Evolutionary conservation across 2,888 invertebrate species (phyloP).

Genomic region (Calephelis perditalis): DNA sequence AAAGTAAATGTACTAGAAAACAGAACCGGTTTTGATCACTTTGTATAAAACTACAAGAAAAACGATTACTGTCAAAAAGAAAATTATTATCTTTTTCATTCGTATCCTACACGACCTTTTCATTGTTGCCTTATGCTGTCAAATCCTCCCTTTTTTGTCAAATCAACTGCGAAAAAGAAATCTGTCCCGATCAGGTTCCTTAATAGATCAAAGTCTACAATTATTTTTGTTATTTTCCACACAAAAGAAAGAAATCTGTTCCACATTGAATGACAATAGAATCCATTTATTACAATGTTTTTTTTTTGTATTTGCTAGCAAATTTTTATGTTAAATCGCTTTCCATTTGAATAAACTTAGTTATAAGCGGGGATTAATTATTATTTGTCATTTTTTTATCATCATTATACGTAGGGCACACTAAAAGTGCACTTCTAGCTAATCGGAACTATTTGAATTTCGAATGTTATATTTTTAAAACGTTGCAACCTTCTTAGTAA

Average conservation of each 20-base stretch:
- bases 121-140: conserved; percentile 4
- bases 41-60: background rate
- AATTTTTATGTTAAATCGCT: background rate
- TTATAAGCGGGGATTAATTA: no score
- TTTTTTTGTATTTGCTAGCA: background rate
- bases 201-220: conserved; percentile 11
- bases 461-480: no score
- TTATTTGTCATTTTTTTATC: no score
- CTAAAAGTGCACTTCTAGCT: no score
- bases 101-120: conserved; percentile 3
- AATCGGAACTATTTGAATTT: no score
- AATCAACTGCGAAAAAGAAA: conserved; percentile 8
- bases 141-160: conserved; percentile 12
- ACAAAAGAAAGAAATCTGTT: conserved; percentile 3
- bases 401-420: no score
- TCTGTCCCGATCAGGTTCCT: conserved; percentile 9
- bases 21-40: no score
- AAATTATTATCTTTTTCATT: conserved; percentile 7
- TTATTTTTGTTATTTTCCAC: conserved; percentile 3
- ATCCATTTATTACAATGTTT: conserved; percentile 1
- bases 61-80: conserved; percentile 7
- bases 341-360: no score
- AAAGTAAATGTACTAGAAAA: no score
- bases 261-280: background rate
- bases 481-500: no score